These are phyloP conservation scores for Sinocyclocheilus maitianheensis DNA, from an alignment of 2,113 vertebrate genomes.

Conservation along the genomic window DNA sequence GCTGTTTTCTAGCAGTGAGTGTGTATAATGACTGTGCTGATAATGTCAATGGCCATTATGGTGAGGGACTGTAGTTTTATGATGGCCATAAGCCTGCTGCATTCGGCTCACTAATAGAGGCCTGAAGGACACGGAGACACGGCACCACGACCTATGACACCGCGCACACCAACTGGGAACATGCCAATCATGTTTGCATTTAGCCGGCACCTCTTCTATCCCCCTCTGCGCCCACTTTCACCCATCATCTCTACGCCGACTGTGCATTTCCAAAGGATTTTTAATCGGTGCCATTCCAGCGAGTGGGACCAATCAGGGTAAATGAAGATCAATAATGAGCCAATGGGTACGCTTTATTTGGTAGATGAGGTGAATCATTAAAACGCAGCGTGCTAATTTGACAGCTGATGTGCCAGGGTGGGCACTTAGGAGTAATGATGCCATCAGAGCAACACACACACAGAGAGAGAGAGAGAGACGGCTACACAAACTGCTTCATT, in stretches of 20 bases:
- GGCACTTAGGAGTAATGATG: constrained; percentile 57
- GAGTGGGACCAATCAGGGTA: constrained; percentile 59
- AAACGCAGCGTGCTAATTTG: constrained; percentile 60
- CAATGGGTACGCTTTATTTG: constrained; percentile 58
- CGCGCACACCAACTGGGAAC: constrained; percentile 2
- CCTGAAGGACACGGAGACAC: constrained; percentile 43
- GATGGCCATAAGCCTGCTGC: constrained; percentile 44
- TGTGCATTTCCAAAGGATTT: constrained; percentile 54
- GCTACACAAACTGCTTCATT: constrained; percentile 35
- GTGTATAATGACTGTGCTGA: constrained; percentile 32
- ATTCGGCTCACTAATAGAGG: constrained; percentile 43
- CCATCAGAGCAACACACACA: no score
- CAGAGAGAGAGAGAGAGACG: neutral
- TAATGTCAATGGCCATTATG: constrained; percentile 50
- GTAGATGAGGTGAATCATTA: constrained; percentile 61
- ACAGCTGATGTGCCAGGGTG: constrained; percentile 52
- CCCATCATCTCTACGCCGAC: neutral
- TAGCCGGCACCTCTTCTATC: constrained; percentile 1
- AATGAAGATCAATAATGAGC: constrained; percentile 61
- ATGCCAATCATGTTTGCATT: constrained; percentile 48
- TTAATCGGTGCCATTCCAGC: constrained; percentile 39
- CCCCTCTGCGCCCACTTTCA: neutral
- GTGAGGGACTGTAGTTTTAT: constrained; percentile 47
- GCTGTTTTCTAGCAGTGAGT: constrained; percentile 16
- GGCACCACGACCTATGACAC: constrained; percentile 15